Percentiles rank a stretch among this genome's conserved stretches.
Conservation (phyloP, 2,797 vertebrate species). For the Neosalanx taihuensis region DNA sequence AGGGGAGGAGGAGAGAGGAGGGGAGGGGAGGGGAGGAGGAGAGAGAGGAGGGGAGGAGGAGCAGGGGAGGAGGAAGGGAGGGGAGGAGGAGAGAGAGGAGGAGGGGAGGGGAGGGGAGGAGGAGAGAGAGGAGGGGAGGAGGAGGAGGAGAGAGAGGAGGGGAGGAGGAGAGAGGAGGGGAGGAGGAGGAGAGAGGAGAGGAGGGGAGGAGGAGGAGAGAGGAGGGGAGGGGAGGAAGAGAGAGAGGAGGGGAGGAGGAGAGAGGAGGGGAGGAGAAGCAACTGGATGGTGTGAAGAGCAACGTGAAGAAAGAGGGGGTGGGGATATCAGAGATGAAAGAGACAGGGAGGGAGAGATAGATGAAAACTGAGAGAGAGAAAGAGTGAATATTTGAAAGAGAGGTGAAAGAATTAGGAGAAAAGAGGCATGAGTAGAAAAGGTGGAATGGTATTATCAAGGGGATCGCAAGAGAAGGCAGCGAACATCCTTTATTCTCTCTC, state of each 20-base stretch:
- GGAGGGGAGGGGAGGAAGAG: conserved; percentile 42
- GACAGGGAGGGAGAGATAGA: conserved; percentile 2
- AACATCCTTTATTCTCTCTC: conserved; percentile 56
- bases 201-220: no score
- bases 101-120: conserved; percentile 11
- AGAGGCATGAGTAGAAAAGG: neutral
- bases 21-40: no score
- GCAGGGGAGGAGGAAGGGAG: no score
- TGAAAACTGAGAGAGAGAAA: no score
- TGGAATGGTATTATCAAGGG: conserved; percentile 26
- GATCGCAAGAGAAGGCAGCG: conserved; percentile 50
- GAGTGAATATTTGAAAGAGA: neutral
- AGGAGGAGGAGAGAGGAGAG: no score
- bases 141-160: no score
- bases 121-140: conserved; percentile 37
- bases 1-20: no score
- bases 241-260: conserved; percentile 11
- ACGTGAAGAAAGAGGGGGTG: conserved; percentile 37
- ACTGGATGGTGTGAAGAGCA: conserved; percentile 22
- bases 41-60: conserved; percentile 1
- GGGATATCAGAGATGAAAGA: conserved; percentile 30
- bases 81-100: neutral
- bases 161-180: conserved; percentile 28
- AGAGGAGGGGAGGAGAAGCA: neutral
- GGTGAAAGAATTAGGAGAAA: conserved; percentile 19